Base-by-base conservation (phyloP, 2,797 vertebrate species). In the Myotis planiceps region DNA sequence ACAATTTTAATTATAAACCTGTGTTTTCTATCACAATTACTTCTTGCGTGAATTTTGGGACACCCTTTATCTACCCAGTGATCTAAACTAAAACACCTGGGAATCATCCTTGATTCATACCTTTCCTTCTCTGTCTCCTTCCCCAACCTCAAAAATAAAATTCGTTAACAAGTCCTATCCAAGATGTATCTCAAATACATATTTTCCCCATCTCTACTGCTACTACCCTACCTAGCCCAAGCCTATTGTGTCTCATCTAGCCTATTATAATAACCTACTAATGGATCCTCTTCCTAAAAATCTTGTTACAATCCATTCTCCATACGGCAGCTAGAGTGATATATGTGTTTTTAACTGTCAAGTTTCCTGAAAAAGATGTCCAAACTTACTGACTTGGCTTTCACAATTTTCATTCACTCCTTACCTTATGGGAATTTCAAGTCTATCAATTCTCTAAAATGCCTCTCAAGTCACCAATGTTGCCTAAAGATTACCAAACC, bases 231-330 rank as follows among this genome's bases (percentile, higher is more conserved):
- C 21, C 15, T 25, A 32, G 39, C 37, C 37, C 23, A 47, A 92
- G 58, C 19, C 45, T 5, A 37, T 1, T 60, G 32, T 13, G 23
- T 27, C 90, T 76, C 69, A 83, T 47, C 13, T 37, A 39, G 75
- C 27, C 75, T 49, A 76, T n/a, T 81, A 75, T 94, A 78, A 85
- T 32, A 83, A 82, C 29, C 49, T 75, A 18, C 18, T 34, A 72
- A 78, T 9, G 66, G 15, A 9, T 34, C 25, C 37, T 55, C 45
- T 42, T 84, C 16, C 15, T 79, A 68, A 85, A 92, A 72, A 71
- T 49, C 65, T n/a, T 90, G 53, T 63, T 55, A 93, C 58, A 92
- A 89, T 72, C 69, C 69, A 88, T 55, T 96, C 58, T 86, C 39
- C 25, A 80, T 3, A 32, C 5, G 49, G 63, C 68, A 96, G 60